Evolutionary conservation across 2,113 vertebrate species (phyloP).

Genomic region (Elephas maximus): DNA sequence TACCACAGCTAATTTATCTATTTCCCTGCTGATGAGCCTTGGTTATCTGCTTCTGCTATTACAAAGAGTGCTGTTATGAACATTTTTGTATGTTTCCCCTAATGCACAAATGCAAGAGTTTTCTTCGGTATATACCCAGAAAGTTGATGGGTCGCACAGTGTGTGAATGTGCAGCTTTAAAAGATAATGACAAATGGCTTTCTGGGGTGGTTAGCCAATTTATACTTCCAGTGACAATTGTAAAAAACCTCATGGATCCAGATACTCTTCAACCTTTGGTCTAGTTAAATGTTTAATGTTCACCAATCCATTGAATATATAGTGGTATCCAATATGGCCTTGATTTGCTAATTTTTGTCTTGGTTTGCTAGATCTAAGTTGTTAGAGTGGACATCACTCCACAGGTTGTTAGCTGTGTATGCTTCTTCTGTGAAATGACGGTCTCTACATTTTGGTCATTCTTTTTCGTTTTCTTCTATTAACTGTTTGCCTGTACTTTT

Average conservation of each 20-base stretch:
- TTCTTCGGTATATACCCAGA: background rate
- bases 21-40: background rate
- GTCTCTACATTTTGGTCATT: background rate
- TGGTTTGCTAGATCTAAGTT: background rate
- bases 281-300: conserved; percentile 20
- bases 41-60: background rate
- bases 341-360: background rate
- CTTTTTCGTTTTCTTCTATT: background rate
- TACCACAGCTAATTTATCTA: too few relatives aligned
- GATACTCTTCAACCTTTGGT: background rate
- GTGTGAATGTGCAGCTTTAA: background rate
- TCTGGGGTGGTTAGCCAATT: background rate
- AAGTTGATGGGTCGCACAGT: background rate
- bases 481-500: background rate
- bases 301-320: background rate
- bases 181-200: background rate
- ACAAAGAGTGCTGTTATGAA: background rate
- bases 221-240: background rate
- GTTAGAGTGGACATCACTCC: background rate
- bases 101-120: background rate
- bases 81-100: background rate
- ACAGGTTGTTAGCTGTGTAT: background rate
- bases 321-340: background rate
- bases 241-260: background rate
- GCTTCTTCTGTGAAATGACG: conserved; percentile 29